Evolutionary conservation across 2,888 invertebrate species (phyloP).

Genomic region (Willowsia nigromaculata): DNA sequence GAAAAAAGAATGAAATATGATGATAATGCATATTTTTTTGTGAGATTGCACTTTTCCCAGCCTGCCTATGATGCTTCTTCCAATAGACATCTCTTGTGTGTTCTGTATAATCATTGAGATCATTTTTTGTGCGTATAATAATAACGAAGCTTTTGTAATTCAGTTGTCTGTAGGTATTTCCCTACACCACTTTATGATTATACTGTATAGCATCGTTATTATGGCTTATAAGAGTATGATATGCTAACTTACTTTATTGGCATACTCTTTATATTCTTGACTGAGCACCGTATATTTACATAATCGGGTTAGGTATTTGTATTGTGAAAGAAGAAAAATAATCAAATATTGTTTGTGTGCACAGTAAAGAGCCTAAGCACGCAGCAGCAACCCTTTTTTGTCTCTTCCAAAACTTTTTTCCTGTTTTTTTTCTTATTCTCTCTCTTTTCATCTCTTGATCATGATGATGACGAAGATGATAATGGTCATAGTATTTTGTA

Average conservation of each 20-base stretch:
- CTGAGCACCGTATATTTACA: constrained; percentile 61
- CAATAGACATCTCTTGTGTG: neutral
- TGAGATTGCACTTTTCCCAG: constrained; percentile 70
- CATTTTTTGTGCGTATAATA: neutral
- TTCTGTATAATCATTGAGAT: neutral
- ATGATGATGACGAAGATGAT: constrained; percentile 16
- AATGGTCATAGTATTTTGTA: neutral
- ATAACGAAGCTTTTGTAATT: neutral
- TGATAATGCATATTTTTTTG: constrained; percentile 66
- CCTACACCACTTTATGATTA: neutral
- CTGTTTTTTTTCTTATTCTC: constrained; percentile 7
- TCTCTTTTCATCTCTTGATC: neutral
- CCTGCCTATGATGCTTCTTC: constrained; percentile 42
- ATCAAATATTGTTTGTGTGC: constrained; percentile 47
- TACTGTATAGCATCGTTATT: neutral
- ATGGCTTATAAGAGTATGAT: neutral
- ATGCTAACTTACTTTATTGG: neutral
- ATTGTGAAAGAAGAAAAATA: constrained; percentile 50
- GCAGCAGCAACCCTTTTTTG: constrained; percentile 56
- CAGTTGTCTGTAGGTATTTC: neutral
- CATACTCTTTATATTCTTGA: neutral
- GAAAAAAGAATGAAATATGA: constrained; percentile 54
- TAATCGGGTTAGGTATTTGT: constrained; percentile 64
- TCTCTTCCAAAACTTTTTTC: constrained; percentile 55
- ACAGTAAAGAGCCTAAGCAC: constrained; percentile 21